These are phyloP conservation scores for Drepana falcataria DNA, from an alignment of 2,888 invertebrate genomes.

Conservation along the genomic window DNA sequence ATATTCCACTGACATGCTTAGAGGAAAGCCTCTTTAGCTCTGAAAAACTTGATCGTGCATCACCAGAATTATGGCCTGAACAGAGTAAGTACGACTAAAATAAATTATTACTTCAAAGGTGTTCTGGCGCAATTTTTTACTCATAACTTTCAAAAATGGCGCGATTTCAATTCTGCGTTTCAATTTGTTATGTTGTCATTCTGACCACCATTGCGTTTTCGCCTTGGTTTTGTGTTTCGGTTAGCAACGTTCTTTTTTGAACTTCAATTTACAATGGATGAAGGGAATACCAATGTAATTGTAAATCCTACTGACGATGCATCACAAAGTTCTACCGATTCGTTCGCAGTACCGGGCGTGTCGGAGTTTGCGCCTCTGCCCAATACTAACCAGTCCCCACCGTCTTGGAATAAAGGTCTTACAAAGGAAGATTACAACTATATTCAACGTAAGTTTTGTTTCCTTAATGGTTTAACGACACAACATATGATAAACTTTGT, in stretches of 20 bases:
- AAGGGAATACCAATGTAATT: constrained; percentile 33
- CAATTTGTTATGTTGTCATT: constrained; percentile 60
- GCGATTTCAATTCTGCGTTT: constrained; percentile 38
- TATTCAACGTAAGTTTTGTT: constrained; percentile 84
- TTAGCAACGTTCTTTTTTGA: constrained; percentile 64
- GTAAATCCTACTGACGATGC: constrained; percentile 37
- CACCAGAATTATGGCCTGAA: constrained; percentile 97
- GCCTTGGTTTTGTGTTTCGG: constrained; percentile 46
- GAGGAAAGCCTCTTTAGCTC: constrained; percentile 90
- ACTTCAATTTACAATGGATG: constrained; percentile 54
- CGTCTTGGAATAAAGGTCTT: constrained; percentile 84
- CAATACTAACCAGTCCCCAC: constrained; percentile 73
- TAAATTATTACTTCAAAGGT: constrained; percentile 1
- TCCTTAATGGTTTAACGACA: not conserved
- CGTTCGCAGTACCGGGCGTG: constrained; percentile 90
- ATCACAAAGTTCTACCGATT: constrained; percentile 52
- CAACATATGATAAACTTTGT: not conserved
- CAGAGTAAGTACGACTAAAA: constrained; percentile 83
- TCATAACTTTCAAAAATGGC: constrained; percentile 59
- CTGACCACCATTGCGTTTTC: constrained; percentile 34
- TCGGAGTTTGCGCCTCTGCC: constrained; percentile 88
- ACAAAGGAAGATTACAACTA: constrained; percentile 86
- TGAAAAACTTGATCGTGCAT: constrained; percentile 95
- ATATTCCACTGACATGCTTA: constrained; percentile 72
- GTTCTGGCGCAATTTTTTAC: too few species aligned